Evolutionary conservation across 2,888 invertebrate species (phyloP).

Genomic region (Epistrophe grossulariae): DNA sequence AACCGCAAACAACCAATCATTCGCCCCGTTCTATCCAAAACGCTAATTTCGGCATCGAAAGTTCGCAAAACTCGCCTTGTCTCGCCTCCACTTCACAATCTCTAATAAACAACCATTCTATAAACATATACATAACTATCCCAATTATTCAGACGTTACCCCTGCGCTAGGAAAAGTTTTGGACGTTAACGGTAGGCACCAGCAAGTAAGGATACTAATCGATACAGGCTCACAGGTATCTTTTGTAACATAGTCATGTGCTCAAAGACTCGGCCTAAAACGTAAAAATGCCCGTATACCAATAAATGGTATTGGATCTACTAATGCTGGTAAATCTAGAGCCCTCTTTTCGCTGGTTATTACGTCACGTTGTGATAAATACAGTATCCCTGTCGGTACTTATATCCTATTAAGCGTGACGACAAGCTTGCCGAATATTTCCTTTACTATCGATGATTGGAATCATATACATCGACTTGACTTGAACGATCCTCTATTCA

Average conservation of each 20-base stretch:
- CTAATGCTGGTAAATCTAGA: constrained; percentile 11
- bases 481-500: constrained; percentile 18
- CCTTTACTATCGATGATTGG: not conserved
- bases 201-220: not conserved
- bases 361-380: not conserved
- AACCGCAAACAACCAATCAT: not conserved
- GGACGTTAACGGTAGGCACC: too few relatives aligned
- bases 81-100: too few relatives aligned
- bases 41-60: too few relatives aligned
- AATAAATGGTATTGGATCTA: constrained; percentile 40
- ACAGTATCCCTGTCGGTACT: not conserved
- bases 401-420: not conserved
- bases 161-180: too few relatives aligned
- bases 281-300: constrained; percentile 10
- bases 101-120: too few relatives aligned
- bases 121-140: too few relatives aligned
- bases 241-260: not conserved
- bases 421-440: not conserved
- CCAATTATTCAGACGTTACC: too few relatives aligned
- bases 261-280: not conserved
- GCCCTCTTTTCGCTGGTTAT: constrained; percentile 10
- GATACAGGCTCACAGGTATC: constrained; percentile 5
- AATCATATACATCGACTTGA: not conserved
- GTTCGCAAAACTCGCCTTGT: too few relatives aligned
- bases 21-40: too few relatives aligned